Conservation (phyloP, 2,888 invertebrate species). For the Leptinotarsa peninsularis region DNA sequence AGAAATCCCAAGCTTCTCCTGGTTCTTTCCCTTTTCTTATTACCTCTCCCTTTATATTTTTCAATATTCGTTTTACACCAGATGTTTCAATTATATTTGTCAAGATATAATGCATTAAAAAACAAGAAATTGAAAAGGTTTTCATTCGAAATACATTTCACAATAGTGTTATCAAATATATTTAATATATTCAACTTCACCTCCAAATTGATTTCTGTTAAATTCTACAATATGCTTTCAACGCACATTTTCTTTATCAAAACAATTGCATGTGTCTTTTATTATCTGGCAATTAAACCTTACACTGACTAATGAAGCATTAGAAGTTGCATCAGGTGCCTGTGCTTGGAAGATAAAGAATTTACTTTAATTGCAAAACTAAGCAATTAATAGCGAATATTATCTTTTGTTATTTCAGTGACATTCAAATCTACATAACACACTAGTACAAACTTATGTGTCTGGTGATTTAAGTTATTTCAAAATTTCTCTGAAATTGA, state of each 20-base stretch:
- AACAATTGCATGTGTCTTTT: not conserved
- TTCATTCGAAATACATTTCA: too few relatives aligned
- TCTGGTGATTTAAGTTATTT: not conserved
- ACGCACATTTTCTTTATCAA: constrained; percentile 1
- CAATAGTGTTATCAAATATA: too few relatives aligned
- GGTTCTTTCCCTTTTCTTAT: too few relatives aligned
- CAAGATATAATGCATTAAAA: too few relatives aligned
- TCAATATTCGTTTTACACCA: too few relatives aligned
- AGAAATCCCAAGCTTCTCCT: too few relatives aligned
- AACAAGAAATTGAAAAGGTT: too few relatives aligned
- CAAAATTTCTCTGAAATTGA: too few relatives aligned
- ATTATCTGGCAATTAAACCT: constrained; percentile 4
- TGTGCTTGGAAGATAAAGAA: constrained; percentile 11
- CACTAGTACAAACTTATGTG: not conserved
- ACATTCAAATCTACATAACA: not conserved
- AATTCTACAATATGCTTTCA: not conserved
- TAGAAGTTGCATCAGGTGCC: constrained; percentile 11
- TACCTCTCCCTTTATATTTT: too few relatives aligned
- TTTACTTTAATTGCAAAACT: not conserved
- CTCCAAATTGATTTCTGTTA: too few relatives aligned
- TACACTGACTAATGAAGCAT: constrained; percentile 10
- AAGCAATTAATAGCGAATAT: constrained; percentile 5
- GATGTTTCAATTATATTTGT: too few relatives aligned
- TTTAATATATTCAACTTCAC: too few relatives aligned
- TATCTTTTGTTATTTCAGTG: not conserved